phyloP scores from a whole-genome alignment of 2,797 vertebrate species.

The Myotis findleyi region DNA sequence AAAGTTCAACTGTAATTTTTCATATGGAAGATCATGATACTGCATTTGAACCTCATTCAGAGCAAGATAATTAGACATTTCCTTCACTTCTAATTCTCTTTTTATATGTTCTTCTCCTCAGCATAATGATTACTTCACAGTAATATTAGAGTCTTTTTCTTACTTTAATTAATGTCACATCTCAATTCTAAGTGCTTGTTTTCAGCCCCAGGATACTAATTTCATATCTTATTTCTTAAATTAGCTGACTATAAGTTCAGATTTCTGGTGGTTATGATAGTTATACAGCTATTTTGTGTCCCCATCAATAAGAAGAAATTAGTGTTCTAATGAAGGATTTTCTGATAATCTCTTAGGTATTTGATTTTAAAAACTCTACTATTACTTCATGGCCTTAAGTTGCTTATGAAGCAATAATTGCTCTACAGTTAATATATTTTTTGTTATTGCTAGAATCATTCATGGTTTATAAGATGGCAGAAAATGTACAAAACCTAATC shows the following conservation, averaged over 20 bases:
- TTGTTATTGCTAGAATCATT: slow-evolving; percentile 37
- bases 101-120: slow-evolving; percentile 71
- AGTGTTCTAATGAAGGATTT: slow-evolving; percentile 70
- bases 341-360: slow-evolving; percentile 60
- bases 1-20: slow-evolving; percentile 55
- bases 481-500: slow-evolving; percentile 41
- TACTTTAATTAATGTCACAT: slow-evolving; percentile 81
- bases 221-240: slow-evolving; percentile 78
- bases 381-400: slow-evolving; percentile 49
- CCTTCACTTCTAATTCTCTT: slow-evolving; percentile 68
- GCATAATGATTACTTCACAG: slow-evolving; percentile 69
- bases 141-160: slow-evolving; percentile 69
- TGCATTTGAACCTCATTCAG: slow-evolving; percentile 69
- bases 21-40: slow-evolving; percentile 29
- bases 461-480: slow-evolving; percentile 50
- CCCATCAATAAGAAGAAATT: slow-evolving; percentile 71
- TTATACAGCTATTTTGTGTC: slow-evolving; percentile 20
- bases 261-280: slow-evolving; percentile 68
- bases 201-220: slow-evolving; percentile 74
- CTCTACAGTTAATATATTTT: slow-evolving; percentile 51
- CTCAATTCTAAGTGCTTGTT: slow-evolving; percentile 78
- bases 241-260: slow-evolving; percentile 70
- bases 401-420: slow-evolving; percentile 59
- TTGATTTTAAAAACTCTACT: slow-evolving; percentile 64
- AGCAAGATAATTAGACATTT: slow-evolving; percentile 71